Evolutionary conservation across 1,140 invertebrate genomes (phyloP).

Genomic region (Copidosoma floridanum): DNA sequence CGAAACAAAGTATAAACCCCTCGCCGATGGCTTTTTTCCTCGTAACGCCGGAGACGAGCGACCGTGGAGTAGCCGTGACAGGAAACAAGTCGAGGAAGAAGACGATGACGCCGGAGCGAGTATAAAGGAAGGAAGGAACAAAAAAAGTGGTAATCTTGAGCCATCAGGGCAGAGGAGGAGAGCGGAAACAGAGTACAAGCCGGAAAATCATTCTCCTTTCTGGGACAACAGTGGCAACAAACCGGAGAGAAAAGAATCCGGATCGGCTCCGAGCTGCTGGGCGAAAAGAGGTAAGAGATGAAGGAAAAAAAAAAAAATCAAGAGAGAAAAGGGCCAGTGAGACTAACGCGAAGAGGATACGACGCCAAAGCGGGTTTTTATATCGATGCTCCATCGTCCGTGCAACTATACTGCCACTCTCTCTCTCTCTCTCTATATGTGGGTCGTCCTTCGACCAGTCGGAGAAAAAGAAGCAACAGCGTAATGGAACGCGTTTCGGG

Average conservation of each 20-base stretch:
- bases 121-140: background rate
- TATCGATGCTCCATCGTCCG: constrained; percentile 25
- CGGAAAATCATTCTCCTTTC: background rate
- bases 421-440: too few species aligned
- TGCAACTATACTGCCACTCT: too few species aligned
- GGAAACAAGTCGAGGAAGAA: too few species aligned
- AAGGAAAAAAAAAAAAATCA: background rate
- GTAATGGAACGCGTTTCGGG: constrained; percentile 32
- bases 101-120: too few species aligned
- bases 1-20: too few species aligned
- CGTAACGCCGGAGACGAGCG: too few species aligned
- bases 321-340: background rate
- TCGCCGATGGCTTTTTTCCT: too few species aligned
- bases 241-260: too few species aligned
- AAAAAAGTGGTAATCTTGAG: constrained; percentile 1
- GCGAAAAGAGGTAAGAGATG: background rate
- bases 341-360: background rate
- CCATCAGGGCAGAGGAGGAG: background rate
- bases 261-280: background rate
- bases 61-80: too few species aligned
- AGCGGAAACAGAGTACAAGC: background rate
- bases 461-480: background rate
- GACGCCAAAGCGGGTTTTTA: background rate
- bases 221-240: too few species aligned
- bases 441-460: too few species aligned